Conservation (phyloP, 1,140 invertebrate species). For the Battus philenor region DNA sequence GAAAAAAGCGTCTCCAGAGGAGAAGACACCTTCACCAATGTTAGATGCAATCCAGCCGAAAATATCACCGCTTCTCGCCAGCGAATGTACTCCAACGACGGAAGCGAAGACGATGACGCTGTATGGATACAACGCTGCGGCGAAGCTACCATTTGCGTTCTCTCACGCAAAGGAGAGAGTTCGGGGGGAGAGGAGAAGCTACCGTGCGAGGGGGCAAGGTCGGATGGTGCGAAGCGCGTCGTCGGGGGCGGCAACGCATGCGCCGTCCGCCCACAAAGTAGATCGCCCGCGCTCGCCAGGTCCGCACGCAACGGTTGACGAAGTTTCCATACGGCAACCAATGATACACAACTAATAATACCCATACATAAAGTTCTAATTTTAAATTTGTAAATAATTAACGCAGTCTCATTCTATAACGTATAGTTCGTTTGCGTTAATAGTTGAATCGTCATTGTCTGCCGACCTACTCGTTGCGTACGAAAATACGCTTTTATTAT, state of each 20-base stretch:
- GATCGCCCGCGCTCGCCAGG: slow-evolving; percentile 47
- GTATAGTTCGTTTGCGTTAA: no score
- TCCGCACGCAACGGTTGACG: slow-evolving; percentile 36
- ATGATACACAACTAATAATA: no score
- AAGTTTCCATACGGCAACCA: slow-evolving; percentile 43
- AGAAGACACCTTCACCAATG: slow-evolving; percentile 52
- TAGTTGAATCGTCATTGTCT: no score
- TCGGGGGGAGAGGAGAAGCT: slow-evolving; percentile 28
- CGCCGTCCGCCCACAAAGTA: slow-evolving; percentile 38
- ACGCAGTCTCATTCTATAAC: no score
- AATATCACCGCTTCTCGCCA: slow-evolving; percentile 57
- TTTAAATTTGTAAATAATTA: no score
- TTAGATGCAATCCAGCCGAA: slow-evolving; percentile 48
- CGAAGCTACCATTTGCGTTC: slow-evolving; percentile 69
- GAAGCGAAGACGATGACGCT: slow-evolving; percentile 52
- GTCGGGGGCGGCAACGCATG: slow-evolving; percentile 52
- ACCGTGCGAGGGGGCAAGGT: slow-evolving; percentile 41
- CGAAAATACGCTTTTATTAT: no score
- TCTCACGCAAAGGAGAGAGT: slow-evolving; percentile 43
- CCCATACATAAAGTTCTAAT: no score
- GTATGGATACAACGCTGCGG: slow-evolving; percentile 71
- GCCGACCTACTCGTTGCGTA: no score
- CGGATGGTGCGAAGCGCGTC: slow-evolving; percentile 68
- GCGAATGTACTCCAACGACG: slow-evolving; percentile 46
- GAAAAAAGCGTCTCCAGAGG: slow-evolving; percentile 52